Base-by-base conservation (phyloP, 2,888 invertebrate genomes). In the Melangyna quadrimaculata region DNA sequence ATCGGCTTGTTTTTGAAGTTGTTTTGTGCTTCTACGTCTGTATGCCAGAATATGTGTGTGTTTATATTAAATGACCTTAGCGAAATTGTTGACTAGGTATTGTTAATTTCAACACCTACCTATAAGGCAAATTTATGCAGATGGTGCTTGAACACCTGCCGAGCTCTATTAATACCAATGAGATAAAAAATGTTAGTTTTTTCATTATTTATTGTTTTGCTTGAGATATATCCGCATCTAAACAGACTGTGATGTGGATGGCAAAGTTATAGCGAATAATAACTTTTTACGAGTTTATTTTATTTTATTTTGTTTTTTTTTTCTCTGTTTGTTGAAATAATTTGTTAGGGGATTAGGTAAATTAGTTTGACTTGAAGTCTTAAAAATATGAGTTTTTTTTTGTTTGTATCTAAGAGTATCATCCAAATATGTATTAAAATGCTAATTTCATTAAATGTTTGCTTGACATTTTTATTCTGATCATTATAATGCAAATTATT, bases 131-230 rank as follows among this genome's bases (percentile, higher is more conserved):
- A 86, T 86, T 73, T 77, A 86, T 86, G 63, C 86, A 78, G 55
- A 67, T 43, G 57, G 17, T 57, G 59, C n/a, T 45, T 55, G 80
- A 81, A 86, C 86, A 86, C 86, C 86, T 86, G 86, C 70, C 63
- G 63, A 63, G 81, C 86, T n/a, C n/a, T 86, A 81, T 80, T 86
- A 73, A 86, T 86, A 81, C 77, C 81, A 86, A 86, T 86, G 86
- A 81, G 86, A 70, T 59, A 69, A 40, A 81, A 70, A 77, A 61
- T 80, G 27, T 40, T 57, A 29, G n/a, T 22, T 35, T 45, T 22
- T 35, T 77, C 3, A 19, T 17, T 27, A 48, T 51, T 67, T 67
- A 67, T 61, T 40, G 63, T 53, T 73, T 53, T 57, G 67, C 61
- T 69, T 73, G 65, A 45, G 45, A 73, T 72, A 63, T 72, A 78